Base-by-base conservation (phyloP, 2,797 vertebrate species). In the Neosilurus hyrtlii region DNA sequence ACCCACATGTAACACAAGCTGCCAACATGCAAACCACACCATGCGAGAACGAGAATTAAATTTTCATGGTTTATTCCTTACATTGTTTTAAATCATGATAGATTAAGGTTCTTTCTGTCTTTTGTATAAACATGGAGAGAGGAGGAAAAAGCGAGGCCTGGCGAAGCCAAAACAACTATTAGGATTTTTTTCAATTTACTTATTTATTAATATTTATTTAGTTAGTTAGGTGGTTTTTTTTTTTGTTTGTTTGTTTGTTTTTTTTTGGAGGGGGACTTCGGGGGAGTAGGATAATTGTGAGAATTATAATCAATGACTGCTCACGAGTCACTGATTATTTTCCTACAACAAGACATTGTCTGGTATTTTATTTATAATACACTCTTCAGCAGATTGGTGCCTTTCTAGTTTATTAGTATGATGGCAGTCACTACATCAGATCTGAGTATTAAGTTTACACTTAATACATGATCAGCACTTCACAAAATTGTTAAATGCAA, bases 391-490 rank as follows among this genome's bases (percentile, higher is more conserved):
- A 49, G 43, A 11, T 22, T 20, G 3, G 9, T 11, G 18, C 18
- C 65, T 68, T 70, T n/a, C 5, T 70, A 35, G 11, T 73, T 76
- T 10, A 77, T 80, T 82, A 65, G 51, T 22, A 54, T 75, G 79
- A 73, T 66, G 68, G 35, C 70, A 51, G 59, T 81, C 54, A 30
- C 70, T 79, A 26, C 2, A 24, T 49, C 79, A 70, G 49, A 66
- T 37, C 30, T 6, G n/a, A 67, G 74, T 73, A 78, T 12, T 57
- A 79, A 56, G 57, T 77, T 77, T 37, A 37, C 26, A 1, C 26
- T 74, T 30, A 30, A 30, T 30, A 30, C 30, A 52, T 49, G 76
- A 67, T 24, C 59, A 49, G n/a, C 20, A 63, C 12, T 20, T 72
- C 30, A 37, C 24, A 20, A 30, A 30, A 30, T 30, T 65, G 76